phyloP scores from a whole-genome alignment of 2,113 vertebrate species.

The Glareola pratincola region DNA sequence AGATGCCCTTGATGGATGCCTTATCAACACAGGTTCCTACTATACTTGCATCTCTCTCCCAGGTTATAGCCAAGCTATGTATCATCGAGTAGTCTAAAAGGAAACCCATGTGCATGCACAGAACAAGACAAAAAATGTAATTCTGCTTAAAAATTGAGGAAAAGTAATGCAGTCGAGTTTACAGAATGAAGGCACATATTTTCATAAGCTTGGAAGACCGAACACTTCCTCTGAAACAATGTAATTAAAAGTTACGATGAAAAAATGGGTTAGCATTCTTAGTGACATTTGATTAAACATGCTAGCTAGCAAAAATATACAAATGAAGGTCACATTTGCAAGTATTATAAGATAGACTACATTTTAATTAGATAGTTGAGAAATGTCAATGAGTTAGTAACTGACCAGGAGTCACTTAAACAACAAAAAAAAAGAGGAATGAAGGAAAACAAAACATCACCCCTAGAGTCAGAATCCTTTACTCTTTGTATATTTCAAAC shows the following conservation, averaged over 20 bases:
- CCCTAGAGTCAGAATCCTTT: not conserved
- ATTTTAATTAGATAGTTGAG: slow-evolving; percentile 78
- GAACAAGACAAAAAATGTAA: not conserved
- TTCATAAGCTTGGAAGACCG: not conserved
- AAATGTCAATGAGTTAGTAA: slow-evolving; percentile 78
- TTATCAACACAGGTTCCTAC: not conserved
- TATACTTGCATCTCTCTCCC: not conserved
- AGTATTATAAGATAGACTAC: slow-evolving; percentile 75
- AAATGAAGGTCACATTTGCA: slow-evolving; percentile 85
- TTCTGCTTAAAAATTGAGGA: not conserved
- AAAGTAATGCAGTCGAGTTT: not conserved
- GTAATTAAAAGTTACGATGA: slow-evolving; percentile 64
- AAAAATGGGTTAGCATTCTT: slow-evolving; percentile 53
- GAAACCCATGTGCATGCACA: not conserved
- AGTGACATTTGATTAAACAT: slow-evolving; percentile 79
- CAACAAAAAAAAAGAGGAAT: not conserved
- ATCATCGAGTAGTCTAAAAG: not conserved
- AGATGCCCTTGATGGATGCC: not conserved
- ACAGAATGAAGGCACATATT: not conserved
- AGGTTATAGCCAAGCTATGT: not conserved
- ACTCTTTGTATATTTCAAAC: slow-evolving; percentile 4
- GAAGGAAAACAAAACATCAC: slow-evolving; percentile 28
- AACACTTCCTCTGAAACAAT: slow-evolving; percentile 29
- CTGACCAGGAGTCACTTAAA: slow-evolving; percentile 64
- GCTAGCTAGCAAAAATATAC: slow-evolving; percentile 67